Base-by-base conservation (phyloP, 2,797 vertebrate genomes). In the Cygnus olor region DNA sequence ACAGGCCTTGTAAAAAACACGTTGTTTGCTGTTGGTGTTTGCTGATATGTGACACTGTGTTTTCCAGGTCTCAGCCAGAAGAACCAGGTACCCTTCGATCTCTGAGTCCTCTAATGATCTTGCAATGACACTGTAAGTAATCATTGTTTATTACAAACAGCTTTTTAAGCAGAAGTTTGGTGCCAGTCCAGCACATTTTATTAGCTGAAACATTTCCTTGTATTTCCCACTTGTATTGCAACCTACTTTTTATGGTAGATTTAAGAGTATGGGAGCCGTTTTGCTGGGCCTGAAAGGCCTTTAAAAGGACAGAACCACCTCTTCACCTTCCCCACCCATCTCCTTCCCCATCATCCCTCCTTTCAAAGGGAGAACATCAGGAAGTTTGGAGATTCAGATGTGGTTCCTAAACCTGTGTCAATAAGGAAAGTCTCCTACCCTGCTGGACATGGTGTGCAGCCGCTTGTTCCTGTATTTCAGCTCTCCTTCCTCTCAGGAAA, bases 401-500 rank as follows among this genome's bases (percentile, higher is more conserved):
- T 80, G 58, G 72, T 70, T 96, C 76, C 84, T 91, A 91, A 80
- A 68, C 49, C 49, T 61, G 22, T 90, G 88, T 92, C 80, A 49
- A 42, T 79, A 77, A 91, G 88, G 85, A 91, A 93, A 66, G 47
- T 89, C 45, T 87, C 22, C 56, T 65, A 0, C 3, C 4, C 83
- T 74, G 80, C 71, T 96, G 93, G 93, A 97, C 90, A 69, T 81
- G 72, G 32, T 92, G 72, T 65, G 65, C 88, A 72, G 72, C 91
- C 95, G 19, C 91, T 89, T 60, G 81, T 96, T 95, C 96, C 94
- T 93, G 92, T 90, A 93, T 94, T 95, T 96, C 84, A 95, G 74
- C 90, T 90, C 86, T 90, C 47, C 88, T 96, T 96, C 95, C 95
- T 94, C 76, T 96, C 91, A 95, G 95, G 93, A 97, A 96, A 92